Evolutionary conservation across 2,113 vertebrate genomes (phyloP), one percentile per base, ranked within the genome.

Genomic region (Hippocampus guttulatus): DNA sequence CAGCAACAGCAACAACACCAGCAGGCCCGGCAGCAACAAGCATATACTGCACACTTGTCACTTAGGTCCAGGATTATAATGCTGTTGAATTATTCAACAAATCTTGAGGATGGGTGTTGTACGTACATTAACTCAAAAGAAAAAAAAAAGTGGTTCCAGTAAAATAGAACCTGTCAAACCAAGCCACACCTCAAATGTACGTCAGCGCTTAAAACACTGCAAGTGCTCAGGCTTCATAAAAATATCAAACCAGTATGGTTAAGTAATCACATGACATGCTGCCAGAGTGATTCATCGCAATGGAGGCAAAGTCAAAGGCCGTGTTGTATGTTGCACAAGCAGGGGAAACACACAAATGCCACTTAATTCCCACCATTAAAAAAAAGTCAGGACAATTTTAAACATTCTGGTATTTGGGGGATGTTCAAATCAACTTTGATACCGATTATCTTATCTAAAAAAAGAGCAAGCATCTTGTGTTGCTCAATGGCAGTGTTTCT

Each of bases 81-180:
- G 72, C 45, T 70, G 67, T 82, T 90, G 74, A 90, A 90, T 90
- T 78, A 90, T 92, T 89, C 66, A 88, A 52, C 61, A n/a, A 76
- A 80, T 79, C 81, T 77, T 54, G 79, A 82, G 71, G 76, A 82
- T 81, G 67, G 41, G 57, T 71, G 81, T 78, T 78, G 74, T 57
- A 77, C 75, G 78, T 54, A 72, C 77, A 88, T 69, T 62, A 71
- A 78, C 64, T 54, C 69, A 77, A 54, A 73, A 71, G 80, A 60
- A 62, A 68, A 71, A 73, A 71, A 71, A 58, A 27, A 12, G 15
- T 5, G 25, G 55, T 58, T 58, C 55, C 55, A 12, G 23, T n/a
- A 20, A 67, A 58, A 55, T 71, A 25, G 58, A 71, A 62, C 74
- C 62, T 21, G 75, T 70, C 62, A 55, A 69, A 68, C 66, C n/a